Evolutionary conservation across 2,888 invertebrate species (phyloP), one percentile per base, ranked within the genome.

Genomic region (Ornithoptera alexandrae): DNA sequence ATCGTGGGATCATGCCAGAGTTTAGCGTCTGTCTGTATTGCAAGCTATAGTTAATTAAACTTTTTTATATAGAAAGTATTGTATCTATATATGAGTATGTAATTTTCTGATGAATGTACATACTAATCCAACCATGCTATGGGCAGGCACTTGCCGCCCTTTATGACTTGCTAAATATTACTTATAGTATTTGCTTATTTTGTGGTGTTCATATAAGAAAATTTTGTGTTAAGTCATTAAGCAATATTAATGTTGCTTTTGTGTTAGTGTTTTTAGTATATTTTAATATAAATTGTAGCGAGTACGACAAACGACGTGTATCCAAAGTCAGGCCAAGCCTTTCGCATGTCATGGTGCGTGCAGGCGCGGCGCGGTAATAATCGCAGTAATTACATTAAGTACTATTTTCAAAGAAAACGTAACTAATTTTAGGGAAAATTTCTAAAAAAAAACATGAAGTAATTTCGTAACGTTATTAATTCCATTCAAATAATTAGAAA

Each of bases 331-430:
- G n/a, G 65, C 60, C 69, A 65, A 65, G 63, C 68, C 68, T 60
- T 42, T 56, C 39, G 30, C 60, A 62, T 65, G 59, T 53, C 67
- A 67, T 20, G 65, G 61, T 65, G 65, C 20, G 61, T 42, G 56
- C 42, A 62, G 69, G 69, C 65, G 69, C 65, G 69, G 57, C 61
- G 42, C 30, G 42, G 46, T 65, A 65, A 65, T 61, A 60, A 65
- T 69, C 60, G 36, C 56, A 61, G 56, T 65, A 65, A 69, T 69
- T 69, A 69, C 69, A 53, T 65, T 65, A 57, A 61, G 61, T 56
- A 57, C 61, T 69, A 69, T 56, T 69, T 69, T 61, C 69, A 17
- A 42, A 17, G 69, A 69, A 69, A 57, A 46, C n/a, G 69, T 69
- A 42, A 61, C 69, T 65, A 69, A 69, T 57, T 69, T 39, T 57